These are phyloP conservation scores for Myotis brandtii DNA, from an alignment of 2,113 vertebrate species.

Conservation along the genomic window DNA sequence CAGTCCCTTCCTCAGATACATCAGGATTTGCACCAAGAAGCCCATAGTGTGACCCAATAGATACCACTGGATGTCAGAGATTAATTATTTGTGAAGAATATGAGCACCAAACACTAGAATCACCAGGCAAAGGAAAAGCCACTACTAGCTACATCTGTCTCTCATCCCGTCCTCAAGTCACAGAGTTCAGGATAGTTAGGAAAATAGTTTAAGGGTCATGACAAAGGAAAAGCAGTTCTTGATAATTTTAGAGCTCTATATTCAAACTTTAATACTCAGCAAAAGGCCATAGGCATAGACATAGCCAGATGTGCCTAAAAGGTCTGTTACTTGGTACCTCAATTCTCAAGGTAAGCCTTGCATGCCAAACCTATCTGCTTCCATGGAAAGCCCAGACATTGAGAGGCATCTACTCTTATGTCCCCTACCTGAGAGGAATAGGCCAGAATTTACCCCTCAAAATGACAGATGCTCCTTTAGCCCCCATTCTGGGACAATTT, in stretches of 20 bases:
- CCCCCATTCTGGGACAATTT: background rate
- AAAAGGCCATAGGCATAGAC: background rate
- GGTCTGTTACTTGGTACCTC: background rate
- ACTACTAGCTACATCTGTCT: no score
- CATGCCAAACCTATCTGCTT: background rate
- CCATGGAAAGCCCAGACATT: background rate
- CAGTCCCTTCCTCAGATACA: background rate
- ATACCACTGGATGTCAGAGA: background rate
- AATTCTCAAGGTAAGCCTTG: background rate
- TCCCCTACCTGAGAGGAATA: background rate
- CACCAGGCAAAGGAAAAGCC: background rate
- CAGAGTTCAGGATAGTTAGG: background rate
- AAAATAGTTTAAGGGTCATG: background rate
- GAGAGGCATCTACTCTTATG: no score
- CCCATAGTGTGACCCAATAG: rapidly evolving
- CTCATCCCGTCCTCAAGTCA: background rate
- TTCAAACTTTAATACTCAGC: background rate
- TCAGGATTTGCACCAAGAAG: background rate
- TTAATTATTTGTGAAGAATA: background rate
- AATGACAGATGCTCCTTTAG: background rate
- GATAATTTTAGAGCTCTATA: background rate
- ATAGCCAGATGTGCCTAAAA: background rate
- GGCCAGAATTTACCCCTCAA: background rate
- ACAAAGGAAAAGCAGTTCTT: background rate
- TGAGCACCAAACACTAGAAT: background rate